phyloP scores from a whole-genome alignment of 2,797 vertebrate genomes.

The Eulemur coronatus region DNA sequence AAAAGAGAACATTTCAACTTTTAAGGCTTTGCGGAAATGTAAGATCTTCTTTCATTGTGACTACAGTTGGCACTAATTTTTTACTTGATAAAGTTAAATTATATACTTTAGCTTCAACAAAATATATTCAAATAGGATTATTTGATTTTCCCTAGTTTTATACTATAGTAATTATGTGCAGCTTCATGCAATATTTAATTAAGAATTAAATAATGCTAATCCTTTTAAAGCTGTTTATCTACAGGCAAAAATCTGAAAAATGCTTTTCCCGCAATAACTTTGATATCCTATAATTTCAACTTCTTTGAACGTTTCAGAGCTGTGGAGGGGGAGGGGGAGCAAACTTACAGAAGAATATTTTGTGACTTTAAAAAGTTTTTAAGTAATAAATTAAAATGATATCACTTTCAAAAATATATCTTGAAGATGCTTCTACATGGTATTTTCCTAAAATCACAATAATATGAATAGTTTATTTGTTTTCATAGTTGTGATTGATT shows the following conservation, averaged over 20 bases:
- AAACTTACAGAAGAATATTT: neutral
- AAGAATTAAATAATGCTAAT: constrained; percentile 60
- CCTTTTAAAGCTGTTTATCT: constrained; percentile 48
- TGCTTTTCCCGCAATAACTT: neutral
- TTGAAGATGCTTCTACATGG: neutral
- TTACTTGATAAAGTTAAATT: constrained; percentile 40
- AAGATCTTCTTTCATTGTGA: constrained; percentile 6
- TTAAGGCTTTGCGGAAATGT: neutral
- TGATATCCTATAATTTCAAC: neutral
- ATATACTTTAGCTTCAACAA: constrained; percentile 29
- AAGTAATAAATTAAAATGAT: neutral
- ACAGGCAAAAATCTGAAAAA: constrained; percentile 23
- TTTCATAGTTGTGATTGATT: neutral
- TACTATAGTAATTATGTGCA: neutral
- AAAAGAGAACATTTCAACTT: constrained; percentile 6
- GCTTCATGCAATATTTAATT: constrained; percentile 52
- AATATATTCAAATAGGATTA: neutral
- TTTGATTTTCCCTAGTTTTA: constrained; percentile 53
- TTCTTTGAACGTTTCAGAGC: neutral
- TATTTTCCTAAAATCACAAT: neutral
- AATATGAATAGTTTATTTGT: neutral
- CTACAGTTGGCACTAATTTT: neutral
- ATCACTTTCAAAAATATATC: neutral
- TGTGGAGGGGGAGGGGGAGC: rapidly evolving
- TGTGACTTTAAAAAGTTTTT: neutral